Percentiles rank a stretch among this genome's conserved stretches.
Evolutionary conservation across 1,140 invertebrate species (phyloP).

Genomic region (Phymastichus coffea): DNA sequence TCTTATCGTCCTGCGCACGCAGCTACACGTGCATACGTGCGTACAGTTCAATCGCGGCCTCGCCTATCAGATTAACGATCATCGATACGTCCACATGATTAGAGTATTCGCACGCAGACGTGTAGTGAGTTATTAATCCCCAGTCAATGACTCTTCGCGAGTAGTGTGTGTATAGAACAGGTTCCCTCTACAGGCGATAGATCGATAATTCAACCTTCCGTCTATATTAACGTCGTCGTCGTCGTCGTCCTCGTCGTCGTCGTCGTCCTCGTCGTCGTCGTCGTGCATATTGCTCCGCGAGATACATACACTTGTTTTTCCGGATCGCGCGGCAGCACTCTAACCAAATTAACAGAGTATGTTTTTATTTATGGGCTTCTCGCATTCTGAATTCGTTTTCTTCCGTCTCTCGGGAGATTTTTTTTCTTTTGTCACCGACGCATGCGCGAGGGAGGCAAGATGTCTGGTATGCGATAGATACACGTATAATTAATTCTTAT

Average conservation of each 20-base stretch:
- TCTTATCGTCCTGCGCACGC: not conserved
- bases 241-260: no score
- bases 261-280: no score
- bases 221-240: conserved; percentile 16
- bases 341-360: conserved; percentile 19
- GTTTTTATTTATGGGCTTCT: conserved; percentile 9
- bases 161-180: no score
- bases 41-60: not conserved
- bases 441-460: no score
- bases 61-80: not conserved
- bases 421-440: no score
- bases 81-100: no score
- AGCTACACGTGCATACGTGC: not conserved
- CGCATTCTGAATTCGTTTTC: not conserved
- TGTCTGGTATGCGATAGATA: not conserved
- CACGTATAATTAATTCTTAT: conserved; percentile 27
- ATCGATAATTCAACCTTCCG: conserved; percentile 20
- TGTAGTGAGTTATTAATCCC: no score
- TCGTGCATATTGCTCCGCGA: no score
- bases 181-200: not conserved
- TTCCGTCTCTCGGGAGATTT: not conserved
- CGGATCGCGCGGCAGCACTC: conserved; percentile 15
- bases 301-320: conserved; percentile 45
- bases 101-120: not conserved
- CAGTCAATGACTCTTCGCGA: conserved; percentile 44